A percentile compares a stretch with the other conserved stretches of the same genome.
phyloP scores from a whole-genome alignment of 1,140 invertebrate genomes.

The Araneus ventricosus region DNA sequence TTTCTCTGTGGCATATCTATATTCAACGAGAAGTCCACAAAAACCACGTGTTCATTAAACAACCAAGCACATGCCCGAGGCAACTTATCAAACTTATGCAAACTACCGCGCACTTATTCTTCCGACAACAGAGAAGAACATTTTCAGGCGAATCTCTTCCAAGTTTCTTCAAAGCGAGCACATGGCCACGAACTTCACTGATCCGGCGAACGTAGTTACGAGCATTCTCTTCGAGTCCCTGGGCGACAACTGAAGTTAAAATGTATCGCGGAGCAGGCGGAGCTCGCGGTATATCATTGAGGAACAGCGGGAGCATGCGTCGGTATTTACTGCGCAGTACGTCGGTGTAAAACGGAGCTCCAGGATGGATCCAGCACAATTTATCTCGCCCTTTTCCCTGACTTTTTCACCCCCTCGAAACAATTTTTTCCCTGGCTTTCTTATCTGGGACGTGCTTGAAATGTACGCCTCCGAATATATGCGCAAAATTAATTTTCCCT shows the following conservation, averaged over 20 bases:
- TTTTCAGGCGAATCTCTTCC: background rate
- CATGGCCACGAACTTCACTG: background rate
- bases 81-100: background rate
- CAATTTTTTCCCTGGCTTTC: background rate
- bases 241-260: constrained; percentile 22
- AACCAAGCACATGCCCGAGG: background rate
- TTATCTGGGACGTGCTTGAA: constrained; percentile 7
- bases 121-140: background rate
- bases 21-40: background rate
- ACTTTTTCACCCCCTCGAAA: background rate
- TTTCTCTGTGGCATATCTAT: background rate
- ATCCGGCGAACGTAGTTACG: background rate
- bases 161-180: background rate
- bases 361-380: background rate
- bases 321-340: constrained; percentile 4
- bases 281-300: background rate
- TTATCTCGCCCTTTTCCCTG: background rate
- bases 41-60: background rate
- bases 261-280: background rate
- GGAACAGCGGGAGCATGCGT: background rate
- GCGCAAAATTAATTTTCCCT: background rate
- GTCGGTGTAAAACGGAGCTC: background rate
- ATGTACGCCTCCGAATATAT: background rate
- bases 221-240: background rate
- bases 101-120: background rate